Conservation (phyloP, 2,797 vertebrate genomes). For the Echeneis naucrates region DNA sequence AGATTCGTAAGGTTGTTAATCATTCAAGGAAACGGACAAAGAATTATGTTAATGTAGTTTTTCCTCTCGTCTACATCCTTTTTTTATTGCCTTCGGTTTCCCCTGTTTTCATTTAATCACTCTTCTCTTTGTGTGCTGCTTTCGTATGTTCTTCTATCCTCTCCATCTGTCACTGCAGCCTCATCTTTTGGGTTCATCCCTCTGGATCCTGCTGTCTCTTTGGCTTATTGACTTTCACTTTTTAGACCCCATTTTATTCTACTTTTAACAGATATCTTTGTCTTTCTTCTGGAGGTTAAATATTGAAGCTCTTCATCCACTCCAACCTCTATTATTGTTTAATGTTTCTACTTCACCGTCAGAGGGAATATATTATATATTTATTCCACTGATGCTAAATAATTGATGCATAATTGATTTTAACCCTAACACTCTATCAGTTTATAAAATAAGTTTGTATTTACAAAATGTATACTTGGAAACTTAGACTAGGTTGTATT, state of each 20-base stretch:
- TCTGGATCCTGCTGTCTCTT: slow-evolving; percentile 37
- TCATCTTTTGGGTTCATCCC: slow-evolving; percentile 49
- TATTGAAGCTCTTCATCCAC: neutral
- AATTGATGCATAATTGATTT: neutral
- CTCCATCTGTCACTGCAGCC: slow-evolving; percentile 58
- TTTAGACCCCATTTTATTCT: slow-evolving; percentile 10
- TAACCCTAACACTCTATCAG: neutral
- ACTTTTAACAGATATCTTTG: slow-evolving; percentile 9
- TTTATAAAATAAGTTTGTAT: neutral
- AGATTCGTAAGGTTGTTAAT: neutral
- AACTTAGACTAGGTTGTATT: neutral
- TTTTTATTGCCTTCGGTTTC: neutral
- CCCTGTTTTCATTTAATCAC: neutral
- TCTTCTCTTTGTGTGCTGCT: slow-evolving; percentile 15
- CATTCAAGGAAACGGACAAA: slow-evolving; percentile 8
- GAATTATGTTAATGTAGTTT: neutral
- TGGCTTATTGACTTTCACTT: slow-evolving; percentile 25
- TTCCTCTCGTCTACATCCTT: slow-evolving; percentile 1
- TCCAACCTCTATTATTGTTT: neutral
- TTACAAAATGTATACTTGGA: neutral
- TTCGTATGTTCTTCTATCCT: slow-evolving; percentile 16
- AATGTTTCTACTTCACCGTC: neutral
- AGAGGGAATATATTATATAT: neutral
- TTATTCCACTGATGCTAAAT: neutral
- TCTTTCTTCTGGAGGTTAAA: slow-evolving; percentile 1